These are phyloP conservation scores for Lysandra coridon DNA, from an alignment of 2,888 invertebrate species.

Conservation along the genomic window DNA sequence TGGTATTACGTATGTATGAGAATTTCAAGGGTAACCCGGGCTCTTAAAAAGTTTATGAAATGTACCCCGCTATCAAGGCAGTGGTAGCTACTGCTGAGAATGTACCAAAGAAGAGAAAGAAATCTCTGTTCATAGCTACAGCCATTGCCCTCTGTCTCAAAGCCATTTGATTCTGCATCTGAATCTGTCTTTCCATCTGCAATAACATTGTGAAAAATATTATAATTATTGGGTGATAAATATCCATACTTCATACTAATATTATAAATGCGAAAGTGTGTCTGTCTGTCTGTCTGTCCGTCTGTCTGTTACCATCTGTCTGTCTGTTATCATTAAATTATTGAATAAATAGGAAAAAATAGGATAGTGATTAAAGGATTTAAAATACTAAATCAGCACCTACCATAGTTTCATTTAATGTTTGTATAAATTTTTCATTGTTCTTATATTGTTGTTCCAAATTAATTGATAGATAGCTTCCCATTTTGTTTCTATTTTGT, in stretches of 20 bases:
- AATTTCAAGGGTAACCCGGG: too few species aligned
- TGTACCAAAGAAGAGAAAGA: background rate
- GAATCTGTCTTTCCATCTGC: slow-evolving; percentile 3
- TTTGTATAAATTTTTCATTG: slow-evolving; percentile 12
- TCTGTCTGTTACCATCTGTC: too few species aligned
- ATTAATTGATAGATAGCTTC: slow-evolving; percentile 17
- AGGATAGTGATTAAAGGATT: background rate
- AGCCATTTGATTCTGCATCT: slow-evolving; percentile 16
- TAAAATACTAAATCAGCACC: background rate
- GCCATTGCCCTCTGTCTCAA: background rate
- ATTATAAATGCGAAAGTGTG: too few species aligned
- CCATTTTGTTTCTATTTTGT: slow-evolving; percentile 8
- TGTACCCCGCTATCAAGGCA: background rate
- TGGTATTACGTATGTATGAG: too few species aligned
- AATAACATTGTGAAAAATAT: background rate
- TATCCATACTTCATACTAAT: too few species aligned
- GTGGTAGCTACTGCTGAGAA: slow-evolving; percentile 1
- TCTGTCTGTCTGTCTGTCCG: too few species aligned
- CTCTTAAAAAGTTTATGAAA: background rate
- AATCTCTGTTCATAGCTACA: background rate
- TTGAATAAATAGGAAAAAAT: background rate
- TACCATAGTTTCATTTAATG: background rate
- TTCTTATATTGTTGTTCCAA: slow-evolving; percentile 12
- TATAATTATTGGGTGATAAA: too few species aligned
- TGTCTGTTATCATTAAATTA: too few species aligned